Percentiles rank a stretch among this genome's conserved stretches.
Evolutionary conservation across 2,888 invertebrate species (phyloP).

Genomic region (Caenorhabditis imperialis): DNA sequence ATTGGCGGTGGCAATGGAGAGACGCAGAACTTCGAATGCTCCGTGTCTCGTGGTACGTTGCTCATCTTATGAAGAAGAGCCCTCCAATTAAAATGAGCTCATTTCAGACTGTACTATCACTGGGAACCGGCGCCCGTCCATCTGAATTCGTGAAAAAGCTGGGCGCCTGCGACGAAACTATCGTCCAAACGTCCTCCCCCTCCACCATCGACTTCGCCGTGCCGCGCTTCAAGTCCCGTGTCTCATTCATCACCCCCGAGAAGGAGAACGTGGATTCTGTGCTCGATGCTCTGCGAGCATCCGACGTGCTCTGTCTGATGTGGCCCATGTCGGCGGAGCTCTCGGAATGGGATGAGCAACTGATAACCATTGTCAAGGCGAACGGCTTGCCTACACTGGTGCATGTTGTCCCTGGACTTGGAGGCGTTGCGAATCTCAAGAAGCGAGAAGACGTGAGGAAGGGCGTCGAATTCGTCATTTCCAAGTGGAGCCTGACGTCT

Average conservation of each 20-base stretch:
- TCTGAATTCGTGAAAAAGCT: conserved; percentile 59
- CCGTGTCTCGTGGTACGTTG: conserved; percentile 53
- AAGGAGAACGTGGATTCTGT: conserved; percentile 62
- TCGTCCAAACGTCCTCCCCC: conserved; percentile 54
- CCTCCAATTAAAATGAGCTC: background rate
- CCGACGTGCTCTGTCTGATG: conserved; percentile 88
- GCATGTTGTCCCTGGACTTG: conserved; percentile 71
- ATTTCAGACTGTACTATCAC: conserved; percentile 70
- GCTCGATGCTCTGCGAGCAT: conserved; percentile 81
- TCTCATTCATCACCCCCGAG: conserved; percentile 70
- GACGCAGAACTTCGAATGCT: conserved; percentile 53
- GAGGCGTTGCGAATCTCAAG: conserved; percentile 63
- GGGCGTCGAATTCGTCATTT: conserved; percentile 59
- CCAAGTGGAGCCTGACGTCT: conserved; percentile 73
- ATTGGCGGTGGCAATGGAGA: conserved; percentile 50
- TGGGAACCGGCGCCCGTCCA: conserved; percentile 60
- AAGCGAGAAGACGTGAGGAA: conserved; percentile 70
- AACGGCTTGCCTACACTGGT: conserved; percentile 81
- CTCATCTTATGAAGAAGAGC: background rate
- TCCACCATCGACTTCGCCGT: conserved; percentile 65
- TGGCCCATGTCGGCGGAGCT: conserved; percentile 82
- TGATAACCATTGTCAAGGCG: conserved; percentile 69
- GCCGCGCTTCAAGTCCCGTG: conserved; percentile 71
- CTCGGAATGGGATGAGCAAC: conserved; percentile 63
- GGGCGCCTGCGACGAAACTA: conserved; percentile 57